Evolutionary conservation across 2,113 vertebrate species (phyloP), one percentile per base, ranked within the genome.

Genomic region (Odontophorus gujanensis): DNA sequence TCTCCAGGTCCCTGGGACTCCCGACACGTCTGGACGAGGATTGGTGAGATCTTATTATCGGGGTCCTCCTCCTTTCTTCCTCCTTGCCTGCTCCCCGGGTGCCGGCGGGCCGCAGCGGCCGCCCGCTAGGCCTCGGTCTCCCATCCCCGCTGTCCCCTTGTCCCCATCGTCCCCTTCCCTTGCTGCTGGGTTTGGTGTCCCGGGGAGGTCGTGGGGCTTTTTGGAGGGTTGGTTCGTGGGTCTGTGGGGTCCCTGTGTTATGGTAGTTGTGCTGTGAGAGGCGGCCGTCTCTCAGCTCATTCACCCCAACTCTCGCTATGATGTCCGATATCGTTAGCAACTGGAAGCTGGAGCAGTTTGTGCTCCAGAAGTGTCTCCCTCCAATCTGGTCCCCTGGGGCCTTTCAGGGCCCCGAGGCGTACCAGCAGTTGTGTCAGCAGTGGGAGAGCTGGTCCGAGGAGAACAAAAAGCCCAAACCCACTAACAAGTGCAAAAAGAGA

Each of bases 391-490:
- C 95, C 1, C 76, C 96, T 0, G 96, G 96, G 30, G 61, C 96
- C 3, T 96, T 96, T 68, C 96, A 96, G 85, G 96, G 96, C 20
- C 92, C 96, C 0, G 96, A 96, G 17, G 93, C 95, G 0, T 96
- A 96, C 73, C 96, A 96, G 80, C 95, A 96, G 92, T 66, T 96
- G 7, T 96, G 96, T 90, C 95, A 96, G 80, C 96, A 96, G 81
- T 96, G 96, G 96, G 96, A 96, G 93, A 93, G 80, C 43, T 96
- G 96, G 96, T 74, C 96, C 0, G 96, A 96, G 65, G 96, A 96
- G 83, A 47, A 28, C 61, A 96, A 96, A 95, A 96, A 96, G 12
- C 85, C 96, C 85, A 96, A 96, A 83, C 92, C 95, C 73, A 94
- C 95, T 3, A 96, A 88, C 4, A 96, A 96, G 66, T 96, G 96